phyloP scores from a whole-genome alignment of 2,113 vertebrate species.

The Myxocyprinus asiaticus region DNA sequence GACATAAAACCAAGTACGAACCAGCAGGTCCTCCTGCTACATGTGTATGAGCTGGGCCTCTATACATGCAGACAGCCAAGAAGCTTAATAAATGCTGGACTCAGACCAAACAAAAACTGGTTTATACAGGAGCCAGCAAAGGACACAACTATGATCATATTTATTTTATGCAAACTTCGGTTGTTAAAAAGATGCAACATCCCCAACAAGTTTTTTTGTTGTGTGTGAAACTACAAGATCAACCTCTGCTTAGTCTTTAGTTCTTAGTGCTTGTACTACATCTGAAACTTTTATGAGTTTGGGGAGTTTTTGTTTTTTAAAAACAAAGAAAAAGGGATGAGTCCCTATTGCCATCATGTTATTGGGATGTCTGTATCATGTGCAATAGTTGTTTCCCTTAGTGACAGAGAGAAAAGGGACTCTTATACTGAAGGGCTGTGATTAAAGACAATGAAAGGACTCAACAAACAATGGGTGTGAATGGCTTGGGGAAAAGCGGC shows the following conservation, averaged over 20 bases:
- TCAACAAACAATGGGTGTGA: slow-evolving; percentile 79
- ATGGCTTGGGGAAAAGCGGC: slow-evolving; percentile 78
- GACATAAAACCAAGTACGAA: slow-evolving; percentile 85
- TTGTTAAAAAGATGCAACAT: slow-evolving; percentile 58
- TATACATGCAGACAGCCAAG: slow-evolving; percentile 47
- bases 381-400: slow-evolving; percentile 86
- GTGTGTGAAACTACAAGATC: slow-evolving; percentile 51
- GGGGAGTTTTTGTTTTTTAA: slow-evolving; percentile 33
- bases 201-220: slow-evolving; percentile 16
- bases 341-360: slow-evolving; percentile 63
- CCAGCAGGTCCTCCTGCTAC: slow-evolving; percentile 82
- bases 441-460: slow-evolving; percentile 85
- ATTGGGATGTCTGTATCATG: slow-evolving; percentile 77
- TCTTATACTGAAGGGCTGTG: slow-evolving; percentile 78
- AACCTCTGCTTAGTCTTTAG: slow-evolving; percentile 59
- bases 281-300: slow-evolving; percentile 29
- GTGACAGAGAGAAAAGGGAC: slow-evolving; percentile 80
- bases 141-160: slow-evolving; percentile 59
- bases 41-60: slow-evolving; percentile 79
- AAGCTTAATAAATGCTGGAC: background rate
- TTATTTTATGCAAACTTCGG: slow-evolving; percentile 70
- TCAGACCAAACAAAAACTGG: background rate
- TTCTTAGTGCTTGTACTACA: slow-evolving; percentile 61
- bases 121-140: slow-evolving; percentile 41
- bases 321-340: slow-evolving; percentile 60